Base-by-base conservation (phyloP, 2,113 vertebrate species). In the Tenebrosternarchus preto region DNA sequence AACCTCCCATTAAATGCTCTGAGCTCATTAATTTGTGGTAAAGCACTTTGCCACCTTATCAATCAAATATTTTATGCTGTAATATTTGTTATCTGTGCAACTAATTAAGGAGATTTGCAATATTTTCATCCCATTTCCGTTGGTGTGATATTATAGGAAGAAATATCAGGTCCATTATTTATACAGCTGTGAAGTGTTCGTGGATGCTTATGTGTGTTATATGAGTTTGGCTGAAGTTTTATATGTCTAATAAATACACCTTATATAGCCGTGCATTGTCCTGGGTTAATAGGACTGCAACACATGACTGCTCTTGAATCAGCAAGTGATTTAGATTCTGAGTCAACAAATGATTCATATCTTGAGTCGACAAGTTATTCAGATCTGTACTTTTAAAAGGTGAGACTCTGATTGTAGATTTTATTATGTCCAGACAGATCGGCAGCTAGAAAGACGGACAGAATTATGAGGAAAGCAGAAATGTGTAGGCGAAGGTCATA, bases 401-500 rank as follows among this genome's bases (percentile, higher is more conserved):
- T 17, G 0, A 8, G 68, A 53, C 53, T 24, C 53, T 22, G 39
- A 46, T 5, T 11, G 22, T 22, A 60, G 31, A 25, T 60, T 7
- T 25, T 39, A 57, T 17, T 57, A 27, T 27, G 19, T 6, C 39
- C 3, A 29, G 16, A 22, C 63, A 22, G 5, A 39, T 16, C 27
- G 76, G 7, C 3, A 6, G 39, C 60, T 43, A 59, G 29, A 74
- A 78, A n/a, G 17, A 69, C 6, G 61, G 57, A 25, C 27, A 57
- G 27, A 78, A 55, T 71, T 46, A 70, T 61, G 39, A 70, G 29
- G 25, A 19, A 53, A 76, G 24, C 67, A 2, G n/a, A 61, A 82
- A 78, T 78, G 71, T 81, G 81, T 64, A 71, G 84, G 80, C 80
- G 78, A 81, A 69, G 73, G 46, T 61, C 83, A 77, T 82, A 61